Conservation (phyloP, 30 jellyfish, hydroid and myxozoan species). For the Hydractinia echinata region DNA sequence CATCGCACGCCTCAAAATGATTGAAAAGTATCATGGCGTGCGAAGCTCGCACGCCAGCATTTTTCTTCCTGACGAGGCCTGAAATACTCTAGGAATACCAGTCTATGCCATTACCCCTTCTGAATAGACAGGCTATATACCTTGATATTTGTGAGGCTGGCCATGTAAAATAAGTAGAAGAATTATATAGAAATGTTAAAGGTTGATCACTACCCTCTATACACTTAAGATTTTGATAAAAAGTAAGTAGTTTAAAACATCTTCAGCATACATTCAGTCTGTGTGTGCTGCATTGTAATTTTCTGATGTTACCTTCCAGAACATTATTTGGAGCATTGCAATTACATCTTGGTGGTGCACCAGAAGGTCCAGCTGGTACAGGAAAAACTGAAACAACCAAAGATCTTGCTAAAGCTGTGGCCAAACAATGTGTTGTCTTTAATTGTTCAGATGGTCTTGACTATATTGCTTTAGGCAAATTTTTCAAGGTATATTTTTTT, state of each 20-base stretch:
- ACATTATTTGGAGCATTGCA: conserved; percentile 95
- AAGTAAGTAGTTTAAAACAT: background rate
- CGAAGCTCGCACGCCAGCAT: too few relatives aligned
- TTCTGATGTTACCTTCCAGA: conserved; percentile 22
- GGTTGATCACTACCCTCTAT: too few relatives aligned
- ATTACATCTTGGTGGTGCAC: conserved; percentile 97
- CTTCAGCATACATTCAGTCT: background rate
- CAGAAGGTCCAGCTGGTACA: conserved; percentile 99
- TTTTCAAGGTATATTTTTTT: conserved; percentile 61
- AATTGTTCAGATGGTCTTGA: conserved; percentile 98
- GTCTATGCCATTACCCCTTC: too few relatives aligned
- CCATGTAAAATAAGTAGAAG: too few relatives aligned
- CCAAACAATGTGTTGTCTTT: conserved; percentile 94
- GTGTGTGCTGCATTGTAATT: background rate
- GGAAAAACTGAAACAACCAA: conserved; percentile 97
- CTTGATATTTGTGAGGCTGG: too few relatives aligned
- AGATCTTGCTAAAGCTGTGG: conserved; percentile 98
- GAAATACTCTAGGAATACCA: too few relatives aligned
- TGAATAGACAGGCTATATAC: too few relatives aligned
- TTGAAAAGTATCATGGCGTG: too few relatives aligned
- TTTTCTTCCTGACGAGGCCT: too few relatives aligned
- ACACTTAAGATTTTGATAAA: too few relatives aligned
- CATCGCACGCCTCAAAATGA: too few relatives aligned
- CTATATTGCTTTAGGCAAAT: conserved; percentile 89
- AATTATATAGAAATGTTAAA: too few relatives aligned